phyloP scores from a whole-genome alignment of 1,140 invertebrate genomes.

The Geopemphigus sp. region DNA sequence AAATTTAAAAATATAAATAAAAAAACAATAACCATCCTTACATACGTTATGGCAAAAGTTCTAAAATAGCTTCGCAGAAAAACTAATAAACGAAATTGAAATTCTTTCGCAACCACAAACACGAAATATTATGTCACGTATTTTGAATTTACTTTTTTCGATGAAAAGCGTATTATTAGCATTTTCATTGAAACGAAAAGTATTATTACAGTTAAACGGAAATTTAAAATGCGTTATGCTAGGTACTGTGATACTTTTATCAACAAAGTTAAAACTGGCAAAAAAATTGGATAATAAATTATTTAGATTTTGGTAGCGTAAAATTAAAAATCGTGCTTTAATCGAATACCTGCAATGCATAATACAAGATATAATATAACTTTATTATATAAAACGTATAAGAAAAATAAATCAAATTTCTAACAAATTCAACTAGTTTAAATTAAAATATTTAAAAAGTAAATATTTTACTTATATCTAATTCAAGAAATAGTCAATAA shows the following conservation, averaged over 20 bases:
- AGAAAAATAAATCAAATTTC: too few relatives aligned
- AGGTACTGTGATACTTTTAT: not conserved
- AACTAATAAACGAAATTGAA: conserved; percentile 33
- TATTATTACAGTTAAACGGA: not conserved
- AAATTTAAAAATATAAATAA: not conserved
- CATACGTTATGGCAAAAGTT: not conserved
- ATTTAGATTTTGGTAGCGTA: not conserved
- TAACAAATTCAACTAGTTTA: too few relatives aligned
- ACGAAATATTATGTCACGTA: conserved; percentile 11
- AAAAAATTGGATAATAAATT: not conserved
- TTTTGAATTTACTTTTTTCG: not conserved
- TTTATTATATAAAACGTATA: too few relatives aligned
- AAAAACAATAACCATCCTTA: not conserved
- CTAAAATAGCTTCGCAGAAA: not conserved
- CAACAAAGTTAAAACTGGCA: not conserved
- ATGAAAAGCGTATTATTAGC: not conserved
- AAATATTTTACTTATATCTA: too few relatives aligned
- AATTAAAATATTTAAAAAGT: too few relatives aligned
- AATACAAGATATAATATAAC: too few relatives aligned
- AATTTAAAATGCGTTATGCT: not conserved
- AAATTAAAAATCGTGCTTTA: too few relatives aligned
- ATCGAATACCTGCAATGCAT: too few relatives aligned
- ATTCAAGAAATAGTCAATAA: too few relatives aligned
- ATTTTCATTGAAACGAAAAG: not conserved
- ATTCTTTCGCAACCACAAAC: conserved; percentile 6